phyloP scores from a whole-genome alignment of 2,113 vertebrate genomes.

The Ranitomeya imitator region DNA sequence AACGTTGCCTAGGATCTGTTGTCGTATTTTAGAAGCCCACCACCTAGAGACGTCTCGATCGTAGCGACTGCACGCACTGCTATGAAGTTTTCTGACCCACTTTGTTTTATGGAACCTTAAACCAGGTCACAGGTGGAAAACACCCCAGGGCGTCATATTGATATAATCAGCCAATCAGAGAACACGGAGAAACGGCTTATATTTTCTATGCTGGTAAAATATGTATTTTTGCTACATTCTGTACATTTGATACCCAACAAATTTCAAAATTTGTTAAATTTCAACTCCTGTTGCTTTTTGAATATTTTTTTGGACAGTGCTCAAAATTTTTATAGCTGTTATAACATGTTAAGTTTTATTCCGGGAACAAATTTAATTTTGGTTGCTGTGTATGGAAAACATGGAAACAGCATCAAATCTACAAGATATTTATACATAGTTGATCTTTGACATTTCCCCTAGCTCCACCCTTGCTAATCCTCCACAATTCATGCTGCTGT shows the following conservation, averaged over 20 bases:
- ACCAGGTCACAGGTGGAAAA: not conserved
- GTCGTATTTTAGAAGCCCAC: not conserved
- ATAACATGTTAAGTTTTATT: not conserved
- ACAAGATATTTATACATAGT: not conserved
- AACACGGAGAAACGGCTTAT: not conserved
- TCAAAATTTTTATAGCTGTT: not conserved
- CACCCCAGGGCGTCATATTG: not conserved
- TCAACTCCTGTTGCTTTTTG: not conserved
- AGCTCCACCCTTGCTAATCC: too few species aligned
- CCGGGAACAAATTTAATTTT: not conserved
- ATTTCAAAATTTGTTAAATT: not conserved
- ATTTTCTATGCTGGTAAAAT: not conserved
- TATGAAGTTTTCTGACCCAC: not conserved
- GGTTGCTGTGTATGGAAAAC: not conserved
- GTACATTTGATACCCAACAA: too few species aligned
- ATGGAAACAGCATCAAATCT: not conserved
- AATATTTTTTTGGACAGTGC: not conserved
- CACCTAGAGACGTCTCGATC: not conserved
- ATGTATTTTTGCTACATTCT: too few species aligned
- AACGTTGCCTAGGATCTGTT: not conserved
- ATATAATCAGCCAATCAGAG: not conserved
- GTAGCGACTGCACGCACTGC: not conserved
- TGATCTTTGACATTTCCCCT: not conserved
- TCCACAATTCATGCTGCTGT: too few species aligned
- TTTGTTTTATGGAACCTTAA: not conserved